Conservation (phyloP, 2,797 vertebrate species). For the Tapirus indicus region DNA sequence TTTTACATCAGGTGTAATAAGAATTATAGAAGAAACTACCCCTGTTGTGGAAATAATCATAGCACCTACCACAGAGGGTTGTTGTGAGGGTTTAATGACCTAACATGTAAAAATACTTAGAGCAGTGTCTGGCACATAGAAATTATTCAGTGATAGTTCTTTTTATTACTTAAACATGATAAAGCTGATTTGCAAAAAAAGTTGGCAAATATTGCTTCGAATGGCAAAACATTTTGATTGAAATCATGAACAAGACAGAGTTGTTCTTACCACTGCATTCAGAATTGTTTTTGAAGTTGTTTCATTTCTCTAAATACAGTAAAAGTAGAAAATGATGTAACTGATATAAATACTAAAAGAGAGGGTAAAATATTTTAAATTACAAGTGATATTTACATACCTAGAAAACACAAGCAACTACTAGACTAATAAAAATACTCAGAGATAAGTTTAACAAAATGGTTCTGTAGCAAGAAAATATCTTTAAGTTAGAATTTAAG, state of each 20-base stretch:
- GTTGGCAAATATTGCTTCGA: not conserved
- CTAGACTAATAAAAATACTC: not conserved
- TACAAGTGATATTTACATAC: not conserved
- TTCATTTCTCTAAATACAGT: conserved; percentile 58
- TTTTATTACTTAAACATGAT: conserved; percentile 36
- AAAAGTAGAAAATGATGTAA: conserved; percentile 36
- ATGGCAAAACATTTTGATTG: conserved; percentile 6
- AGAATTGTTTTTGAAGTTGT: not conserved
- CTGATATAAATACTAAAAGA: conserved; percentile 27
- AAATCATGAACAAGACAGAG: not conserved
- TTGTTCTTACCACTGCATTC: not conserved
- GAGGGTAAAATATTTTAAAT: not conserved
- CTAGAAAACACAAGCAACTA: not conserved
- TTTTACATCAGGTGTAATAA: not conserved
- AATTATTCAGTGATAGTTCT: not conserved
- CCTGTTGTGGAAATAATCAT: not conserved
- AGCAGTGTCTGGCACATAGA: not conserved
- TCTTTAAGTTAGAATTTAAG: conserved; percentile 52
- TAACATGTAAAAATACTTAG: conserved; percentile 1
- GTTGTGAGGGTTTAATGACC: not conserved
- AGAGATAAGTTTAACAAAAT: conserved; percentile 14
- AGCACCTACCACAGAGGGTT: not conserved
- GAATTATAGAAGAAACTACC: not conserved
- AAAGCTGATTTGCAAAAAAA: not conserved
- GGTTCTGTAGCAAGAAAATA: not conserved